These are phyloP conservation scores for Chelon auratus DNA, from an alignment of 2,797 vertebrate genomes.

Conservation along the genomic window DNA sequence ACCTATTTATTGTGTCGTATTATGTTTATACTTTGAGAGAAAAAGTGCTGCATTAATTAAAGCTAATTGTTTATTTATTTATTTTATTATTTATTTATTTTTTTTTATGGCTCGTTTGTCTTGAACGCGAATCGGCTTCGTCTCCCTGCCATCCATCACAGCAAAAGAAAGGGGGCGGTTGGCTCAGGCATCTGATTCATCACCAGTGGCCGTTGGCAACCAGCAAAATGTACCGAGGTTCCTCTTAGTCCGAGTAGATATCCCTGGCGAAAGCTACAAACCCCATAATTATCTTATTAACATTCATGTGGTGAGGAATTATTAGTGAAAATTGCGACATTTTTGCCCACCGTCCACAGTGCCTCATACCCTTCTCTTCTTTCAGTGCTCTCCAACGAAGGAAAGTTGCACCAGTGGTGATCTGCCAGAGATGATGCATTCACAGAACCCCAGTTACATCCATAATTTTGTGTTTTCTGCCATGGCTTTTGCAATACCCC, in stretches of 20 bases:
- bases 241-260: slow-evolving; percentile 32
- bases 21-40: slow-evolving; percentile 25
- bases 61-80: slow-evolving; percentile 26
- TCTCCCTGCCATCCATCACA: slow-evolving; percentile 18
- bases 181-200: slow-evolving; percentile 51
- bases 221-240: slow-evolving; percentile 31
- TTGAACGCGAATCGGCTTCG: slow-evolving; percentile 33
- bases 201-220: slow-evolving; percentile 40
- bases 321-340: background rate
- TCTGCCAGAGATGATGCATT: no score
- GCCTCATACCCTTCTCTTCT: no score
- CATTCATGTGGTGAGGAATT: background rate
- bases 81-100: no score
- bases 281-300: slow-evolving; percentile 18
- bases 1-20: background rate
- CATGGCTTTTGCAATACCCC: no score
- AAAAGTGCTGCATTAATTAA: slow-evolving; percentile 48
- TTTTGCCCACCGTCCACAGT: no score
- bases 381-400: no score
- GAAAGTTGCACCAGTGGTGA: no score
- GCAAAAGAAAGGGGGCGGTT: slow-evolving; percentile 29
- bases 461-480: no score
- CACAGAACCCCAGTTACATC: no score
- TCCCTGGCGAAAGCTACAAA: background rate
- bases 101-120: slow-evolving; percentile 22